These are phyloP conservation scores for Siderastrea radians DNA, from an alignment of 92 coral and sea anemone genomes.

Conservation along the genomic window DNA sequence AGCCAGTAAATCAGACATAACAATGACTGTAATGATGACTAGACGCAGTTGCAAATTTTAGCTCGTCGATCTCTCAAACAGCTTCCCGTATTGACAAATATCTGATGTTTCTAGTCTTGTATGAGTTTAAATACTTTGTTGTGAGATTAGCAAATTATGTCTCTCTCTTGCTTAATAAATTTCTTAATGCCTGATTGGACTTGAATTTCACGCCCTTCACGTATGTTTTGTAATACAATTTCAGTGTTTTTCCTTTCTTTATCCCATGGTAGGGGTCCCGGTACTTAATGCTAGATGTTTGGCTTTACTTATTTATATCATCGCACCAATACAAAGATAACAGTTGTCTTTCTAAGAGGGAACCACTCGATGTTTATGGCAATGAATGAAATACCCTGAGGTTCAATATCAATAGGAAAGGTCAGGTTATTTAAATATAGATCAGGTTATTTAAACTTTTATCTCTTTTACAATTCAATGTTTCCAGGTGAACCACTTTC, in stretches of 20 bases:
- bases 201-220: not conserved
- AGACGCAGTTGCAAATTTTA: too few relatives aligned
- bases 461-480: constrained; percentile 5
- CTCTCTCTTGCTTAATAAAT: not conserved
- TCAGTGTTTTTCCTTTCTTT: too few relatives aligned
- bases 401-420: not conserved
- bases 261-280: not conserved
- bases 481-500: constrained; percentile 4
- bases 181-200: not conserved
- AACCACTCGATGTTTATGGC: not conserved
- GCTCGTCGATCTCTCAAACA: not conserved
- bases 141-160: not conserved
- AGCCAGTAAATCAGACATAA: too few relatives aligned
- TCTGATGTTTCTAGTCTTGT: not conserved
- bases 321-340: not conserved
- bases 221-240: too few relatives aligned
- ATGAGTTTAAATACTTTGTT: not conserved
- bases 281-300: not conserved
- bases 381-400: not conserved
- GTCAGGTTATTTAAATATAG: not conserved
- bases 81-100: not conserved
- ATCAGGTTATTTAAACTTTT: not conserved
- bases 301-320: not conserved
- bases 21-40: too few relatives aligned
- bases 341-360: not conserved